phyloP scores from a whole-genome alignment of 2,797 vertebrate genomes.

The Arnoldichthys spilopterus region DNA sequence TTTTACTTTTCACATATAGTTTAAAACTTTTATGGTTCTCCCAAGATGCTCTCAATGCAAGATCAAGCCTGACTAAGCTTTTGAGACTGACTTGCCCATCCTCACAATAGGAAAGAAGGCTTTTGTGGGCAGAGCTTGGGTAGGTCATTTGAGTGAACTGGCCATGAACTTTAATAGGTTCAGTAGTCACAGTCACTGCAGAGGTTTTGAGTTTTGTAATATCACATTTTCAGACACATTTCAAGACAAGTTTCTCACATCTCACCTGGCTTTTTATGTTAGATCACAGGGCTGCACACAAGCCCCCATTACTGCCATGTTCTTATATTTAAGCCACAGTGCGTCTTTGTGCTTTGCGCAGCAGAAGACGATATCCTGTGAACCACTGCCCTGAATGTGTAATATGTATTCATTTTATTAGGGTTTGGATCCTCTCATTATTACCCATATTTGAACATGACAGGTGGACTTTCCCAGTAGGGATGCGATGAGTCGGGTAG shows the following conservation, averaged over 20 bases:
- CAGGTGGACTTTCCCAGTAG: slow-evolving; percentile 28
- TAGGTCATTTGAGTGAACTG: too few relatives aligned
- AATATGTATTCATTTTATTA: slow-evolving; percentile 32
- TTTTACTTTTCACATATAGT: too few relatives aligned
- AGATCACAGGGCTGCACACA: slow-evolving; percentile 1
- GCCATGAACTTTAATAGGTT: too few relatives aligned
- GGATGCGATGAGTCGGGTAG: slow-evolving; percentile 21
- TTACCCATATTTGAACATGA: slow-evolving; percentile 19
- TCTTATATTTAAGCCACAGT: background rate
- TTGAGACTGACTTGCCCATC: too few relatives aligned
- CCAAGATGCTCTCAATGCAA: too few relatives aligned
- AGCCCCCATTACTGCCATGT: slow-evolving; percentile 1
- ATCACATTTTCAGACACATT: background rate
- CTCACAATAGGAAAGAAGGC: too few relatives aligned
- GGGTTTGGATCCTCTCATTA: slow-evolving; percentile 19
- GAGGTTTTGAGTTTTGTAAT: background rate
- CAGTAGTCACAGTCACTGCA: background rate
- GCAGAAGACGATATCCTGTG: background rate
- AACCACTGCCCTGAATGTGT: slow-evolving; percentile 26
- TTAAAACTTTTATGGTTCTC: too few relatives aligned
- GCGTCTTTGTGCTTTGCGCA: background rate
- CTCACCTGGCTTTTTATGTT: background rate
- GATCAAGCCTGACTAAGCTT: too few relatives aligned
- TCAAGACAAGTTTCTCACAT: background rate
- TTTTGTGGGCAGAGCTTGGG: too few relatives aligned